A percentile compares a stretch with the other conserved stretches of the same genome.
Conservation (phyloP, 37 sponge, comb jelly and placozoan genomes). For the Halisarca cf. caerulea region DNA sequence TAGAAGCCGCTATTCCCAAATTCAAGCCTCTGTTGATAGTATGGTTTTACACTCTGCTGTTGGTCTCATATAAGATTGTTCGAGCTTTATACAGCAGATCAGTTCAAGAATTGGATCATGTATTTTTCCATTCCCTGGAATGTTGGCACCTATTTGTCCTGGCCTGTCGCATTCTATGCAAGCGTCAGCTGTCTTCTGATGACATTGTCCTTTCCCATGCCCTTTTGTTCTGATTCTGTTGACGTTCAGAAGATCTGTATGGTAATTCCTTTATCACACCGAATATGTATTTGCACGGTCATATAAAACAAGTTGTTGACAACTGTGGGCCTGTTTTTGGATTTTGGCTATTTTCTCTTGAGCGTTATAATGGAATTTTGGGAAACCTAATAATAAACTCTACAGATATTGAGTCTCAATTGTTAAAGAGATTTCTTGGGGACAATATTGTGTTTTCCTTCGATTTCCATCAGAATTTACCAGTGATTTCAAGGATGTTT, state of each 20-base stretch:
- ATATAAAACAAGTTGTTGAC: background rate
- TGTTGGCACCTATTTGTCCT: conserved; percentile 46
- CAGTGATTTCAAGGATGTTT: background rate
- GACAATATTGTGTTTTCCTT: too few relatives aligned
- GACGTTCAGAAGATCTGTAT: too few relatives aligned
- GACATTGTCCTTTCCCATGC: background rate
- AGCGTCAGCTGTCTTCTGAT: background rate
- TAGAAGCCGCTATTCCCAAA: background rate
- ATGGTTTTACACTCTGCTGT: background rate
- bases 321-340: background rate
- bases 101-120: conserved; percentile 50
- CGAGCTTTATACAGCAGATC: conserved; percentile 43
- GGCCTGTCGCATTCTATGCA: conserved; percentile 10
- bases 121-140: conserved; percentile 4
- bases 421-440: background rate
- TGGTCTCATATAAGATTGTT: conserved; percentile 41
- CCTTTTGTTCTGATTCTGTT: background rate
- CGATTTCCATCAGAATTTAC: background rate
- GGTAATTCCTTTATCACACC: too few relatives aligned
- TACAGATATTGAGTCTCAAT: background rate
- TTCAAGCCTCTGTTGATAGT: conserved; percentile 20
- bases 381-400: background rate
- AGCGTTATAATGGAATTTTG: background rate
- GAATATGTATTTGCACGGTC: background rate
- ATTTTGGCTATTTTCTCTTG: background rate